These are phyloP conservation scores for Adelphocoris suturalis DNA, from an alignment of 2,888 invertebrate genomes.

Conservation along the genomic window DNA sequence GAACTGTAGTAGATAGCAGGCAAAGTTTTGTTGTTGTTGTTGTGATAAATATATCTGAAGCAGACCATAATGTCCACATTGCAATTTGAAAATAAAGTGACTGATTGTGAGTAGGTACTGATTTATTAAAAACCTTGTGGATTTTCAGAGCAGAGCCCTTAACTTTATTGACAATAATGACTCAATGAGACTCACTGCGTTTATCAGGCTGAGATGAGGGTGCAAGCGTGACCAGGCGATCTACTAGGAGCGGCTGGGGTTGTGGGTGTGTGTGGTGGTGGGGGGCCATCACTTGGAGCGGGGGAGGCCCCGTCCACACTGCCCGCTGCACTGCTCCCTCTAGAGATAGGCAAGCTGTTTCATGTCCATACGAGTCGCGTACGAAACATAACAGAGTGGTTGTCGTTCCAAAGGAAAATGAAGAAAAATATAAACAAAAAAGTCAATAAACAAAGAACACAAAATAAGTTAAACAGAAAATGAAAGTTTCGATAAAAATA, in stretches of 20 bases:
- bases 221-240: slow-evolving; percentile 78
- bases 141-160: too few species aligned
- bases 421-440: slow-evolving; percentile 35
- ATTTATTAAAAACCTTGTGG: too few species aligned
- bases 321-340: slow-evolving; percentile 82
- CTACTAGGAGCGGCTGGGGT: slow-evolving; percentile 78
- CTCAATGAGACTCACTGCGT: neutral
- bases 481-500: neutral
- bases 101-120: too few species aligned
- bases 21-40: too few species aligned
- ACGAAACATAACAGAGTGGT: neutral
- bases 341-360: slow-evolving; percentile 64
- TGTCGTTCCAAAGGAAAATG: slow-evolving; percentile 35
- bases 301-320: slow-evolving; percentile 82
- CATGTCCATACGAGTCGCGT: neutral
- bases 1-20: too few species aligned
- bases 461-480: neutral
- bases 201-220: slow-evolving; percentile 77
- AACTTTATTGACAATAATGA: too few species aligned
- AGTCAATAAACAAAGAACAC: slow-evolving; percentile 34
- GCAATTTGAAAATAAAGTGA: too few species aligned
- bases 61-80: too few species aligned
- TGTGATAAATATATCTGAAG: too few species aligned
- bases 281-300: slow-evolving; percentile 78
- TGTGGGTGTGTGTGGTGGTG: slow-evolving; percentile 78